phyloP scores from a whole-genome alignment of 30 jellyfish, hydroid and myxozoan species.

The Nemopilema nomurai region DNA sequence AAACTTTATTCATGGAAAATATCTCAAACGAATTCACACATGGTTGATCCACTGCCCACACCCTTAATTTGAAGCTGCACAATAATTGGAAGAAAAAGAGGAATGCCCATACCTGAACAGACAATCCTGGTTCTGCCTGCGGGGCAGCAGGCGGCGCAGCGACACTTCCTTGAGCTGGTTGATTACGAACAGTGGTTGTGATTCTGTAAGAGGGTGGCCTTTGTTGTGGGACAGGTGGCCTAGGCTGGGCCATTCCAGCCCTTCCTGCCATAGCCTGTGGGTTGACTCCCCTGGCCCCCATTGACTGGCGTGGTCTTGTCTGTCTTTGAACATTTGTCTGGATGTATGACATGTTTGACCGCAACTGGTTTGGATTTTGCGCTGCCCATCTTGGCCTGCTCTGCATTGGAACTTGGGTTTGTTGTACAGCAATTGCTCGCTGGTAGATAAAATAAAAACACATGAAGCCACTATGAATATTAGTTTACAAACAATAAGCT shows the following conservation, averaged over 20 bases:
- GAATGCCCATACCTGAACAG: conserved; percentile 25
- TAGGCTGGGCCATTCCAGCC: conserved; percentile 54
- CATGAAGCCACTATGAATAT: too few species aligned
- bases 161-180: conserved; percentile 63
- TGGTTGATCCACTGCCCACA: too few species aligned
- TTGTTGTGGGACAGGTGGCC: conserved; percentile 64
- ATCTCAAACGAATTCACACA: too few species aligned
- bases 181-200: conserved; percentile 69
- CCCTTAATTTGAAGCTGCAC: too few species aligned
- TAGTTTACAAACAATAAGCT: too few species aligned
- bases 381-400: conserved; percentile 65
- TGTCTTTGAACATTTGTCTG: conserved; percentile 50
- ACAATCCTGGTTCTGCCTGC: conserved; percentile 39
- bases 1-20: too few species aligned
- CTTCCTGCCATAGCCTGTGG: conserved; percentile 53
- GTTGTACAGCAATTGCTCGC: conserved; percentile 80
- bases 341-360: conserved; percentile 42
- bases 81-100: background rate
- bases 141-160: conserved; percentile 63
- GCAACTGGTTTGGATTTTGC: conserved; percentile 46
- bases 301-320: conserved; percentile 51
- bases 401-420: conserved; percentile 61
- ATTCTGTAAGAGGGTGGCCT: conserved; percentile 71
- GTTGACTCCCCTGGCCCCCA: conserved; percentile 51
- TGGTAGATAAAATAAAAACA: background rate